Evolutionary conservation across 1,140 invertebrate species (phyloP).

Genomic region (Drosophila orena): DNA sequence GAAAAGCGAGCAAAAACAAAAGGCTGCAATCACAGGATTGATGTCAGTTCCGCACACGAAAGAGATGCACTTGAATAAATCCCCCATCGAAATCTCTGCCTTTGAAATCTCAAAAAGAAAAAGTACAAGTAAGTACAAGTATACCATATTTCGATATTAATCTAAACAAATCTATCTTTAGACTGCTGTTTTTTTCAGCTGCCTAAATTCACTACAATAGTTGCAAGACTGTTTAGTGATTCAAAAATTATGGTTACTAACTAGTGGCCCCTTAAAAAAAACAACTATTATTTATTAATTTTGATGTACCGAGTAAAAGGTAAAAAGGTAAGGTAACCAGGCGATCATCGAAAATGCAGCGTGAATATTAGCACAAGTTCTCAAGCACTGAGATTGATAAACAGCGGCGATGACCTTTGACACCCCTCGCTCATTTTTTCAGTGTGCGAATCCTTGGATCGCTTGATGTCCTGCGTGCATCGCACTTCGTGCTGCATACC

Average conservation of each 20-base stretch:
- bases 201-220: no score
- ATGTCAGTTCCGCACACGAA: conserved; percentile 1
- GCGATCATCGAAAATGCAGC: background rate
- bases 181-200: no score
- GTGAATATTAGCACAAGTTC: background rate
- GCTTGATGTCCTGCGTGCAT: conserved; percentile 3
- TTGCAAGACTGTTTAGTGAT: no score
- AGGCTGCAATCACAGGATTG: conserved; percentile 14
- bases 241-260: no score
- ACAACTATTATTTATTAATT: no score
- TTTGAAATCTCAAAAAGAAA: no score
- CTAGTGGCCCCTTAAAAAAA: no score
- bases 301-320: no score
- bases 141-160: no score
- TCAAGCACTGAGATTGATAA: background rate
- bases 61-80: background rate
- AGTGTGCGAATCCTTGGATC: conserved; percentile 18
- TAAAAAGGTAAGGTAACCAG: no score
- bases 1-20: conserved; percentile 16
- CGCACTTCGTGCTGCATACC: conserved; percentile 20
- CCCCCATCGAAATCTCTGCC: background rate
- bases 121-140: no score
- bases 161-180: no score
- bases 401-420: background rate
- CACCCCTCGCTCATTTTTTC: background rate